Percentiles rank a stretch among this genome's conserved stretches.
Evolutionary conservation across 1,140 invertebrate genomes (phyloP).

Genomic region (Streblospio benedicti): DNA sequence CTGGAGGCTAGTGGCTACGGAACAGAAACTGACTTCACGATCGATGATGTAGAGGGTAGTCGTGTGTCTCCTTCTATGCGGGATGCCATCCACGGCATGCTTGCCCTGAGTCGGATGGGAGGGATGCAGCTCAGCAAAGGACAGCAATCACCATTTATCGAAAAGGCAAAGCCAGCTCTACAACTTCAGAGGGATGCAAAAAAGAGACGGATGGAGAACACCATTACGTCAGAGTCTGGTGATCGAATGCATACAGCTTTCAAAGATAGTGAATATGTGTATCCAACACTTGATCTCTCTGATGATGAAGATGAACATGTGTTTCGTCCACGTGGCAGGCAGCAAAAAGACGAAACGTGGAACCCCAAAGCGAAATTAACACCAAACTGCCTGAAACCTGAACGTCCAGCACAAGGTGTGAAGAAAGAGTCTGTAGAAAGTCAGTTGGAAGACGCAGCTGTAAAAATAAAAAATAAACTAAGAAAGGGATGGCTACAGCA

Average conservation of each 20-base stretch:
- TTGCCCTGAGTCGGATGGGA: slow-evolving; percentile 62
- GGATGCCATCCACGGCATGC: slow-evolving; percentile 75
- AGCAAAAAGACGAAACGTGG: slow-evolving; percentile 59
- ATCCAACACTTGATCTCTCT: slow-evolving; percentile 72
- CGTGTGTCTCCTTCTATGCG: slow-evolving; percentile 61
- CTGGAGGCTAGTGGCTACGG: slow-evolving; percentile 68
- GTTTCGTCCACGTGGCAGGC: slow-evolving; percentile 56
- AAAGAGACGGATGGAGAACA: too few species aligned
- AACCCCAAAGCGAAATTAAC: slow-evolving; percentile 70
- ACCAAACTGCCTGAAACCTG: slow-evolving; percentile 61
- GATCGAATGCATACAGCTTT: slow-evolving; percentile 71
- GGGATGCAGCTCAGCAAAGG: too few species aligned
- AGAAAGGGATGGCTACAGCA: slow-evolving; percentile 82
- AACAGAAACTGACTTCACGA: slow-evolving; percentile 40
- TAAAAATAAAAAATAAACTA: slow-evolving; percentile 55
- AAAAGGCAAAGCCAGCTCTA: too few species aligned
- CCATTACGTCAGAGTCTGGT: too few species aligned
- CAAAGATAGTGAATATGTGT: slow-evolving; percentile 80
- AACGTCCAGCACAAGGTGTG: slow-evolving; percentile 61
- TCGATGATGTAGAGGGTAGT: slow-evolving; percentile 44
- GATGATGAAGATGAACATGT: slow-evolving; percentile 61
- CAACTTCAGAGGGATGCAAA: too few species aligned
- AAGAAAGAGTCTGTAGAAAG: slow-evolving; percentile 71
- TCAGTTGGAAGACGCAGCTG: slow-evolving; percentile 67
- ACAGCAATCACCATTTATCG: too few species aligned